phyloP scores from a whole-genome alignment of 2,113 vertebrate species.

The Dendrocopos noguchii region DNA sequence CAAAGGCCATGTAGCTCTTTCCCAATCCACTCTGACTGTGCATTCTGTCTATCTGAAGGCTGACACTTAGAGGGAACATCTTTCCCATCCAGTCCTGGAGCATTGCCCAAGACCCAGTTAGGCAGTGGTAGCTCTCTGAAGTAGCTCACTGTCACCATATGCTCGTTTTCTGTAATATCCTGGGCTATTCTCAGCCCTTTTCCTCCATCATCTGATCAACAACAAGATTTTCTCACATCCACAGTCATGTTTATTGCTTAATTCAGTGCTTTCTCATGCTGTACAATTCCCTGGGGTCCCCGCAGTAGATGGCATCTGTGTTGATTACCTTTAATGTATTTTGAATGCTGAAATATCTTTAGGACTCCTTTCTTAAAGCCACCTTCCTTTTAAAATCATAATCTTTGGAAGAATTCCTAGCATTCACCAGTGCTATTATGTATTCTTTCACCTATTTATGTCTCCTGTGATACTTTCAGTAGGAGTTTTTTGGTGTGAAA shows the following conservation, averaged over 20 bases:
- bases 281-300: accelerated
- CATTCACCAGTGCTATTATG: not conserved
- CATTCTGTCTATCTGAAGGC: not conserved
- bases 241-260: not conserved
- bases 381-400: not conserved
- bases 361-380: slow-evolving; percentile 13
- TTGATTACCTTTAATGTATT: not conserved
- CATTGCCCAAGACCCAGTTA: not conserved
- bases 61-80: not conserved
- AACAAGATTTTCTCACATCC: not conserved
- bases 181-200: not conserved
- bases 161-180: not conserved
- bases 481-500: not conserved
- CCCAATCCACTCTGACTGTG: not conserved
- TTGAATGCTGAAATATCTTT: not conserved
- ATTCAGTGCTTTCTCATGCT: not conserved
- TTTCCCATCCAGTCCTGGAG: not conserved
- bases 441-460: not conserved
- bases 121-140: not conserved
- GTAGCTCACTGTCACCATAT: slow-evolving; percentile 3
- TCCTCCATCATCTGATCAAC: not conserved
- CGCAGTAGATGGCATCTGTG: not conserved
- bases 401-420: not conserved
- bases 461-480: not conserved
- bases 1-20: not conserved